Percentiles rank a stretch among this genome's conserved stretches.
These are phyloP conservation scores for Pocillopora verrucosa DNA, from an alignment of 64 coral and sea anemone genomes.

Conservation along the genomic window DNA sequence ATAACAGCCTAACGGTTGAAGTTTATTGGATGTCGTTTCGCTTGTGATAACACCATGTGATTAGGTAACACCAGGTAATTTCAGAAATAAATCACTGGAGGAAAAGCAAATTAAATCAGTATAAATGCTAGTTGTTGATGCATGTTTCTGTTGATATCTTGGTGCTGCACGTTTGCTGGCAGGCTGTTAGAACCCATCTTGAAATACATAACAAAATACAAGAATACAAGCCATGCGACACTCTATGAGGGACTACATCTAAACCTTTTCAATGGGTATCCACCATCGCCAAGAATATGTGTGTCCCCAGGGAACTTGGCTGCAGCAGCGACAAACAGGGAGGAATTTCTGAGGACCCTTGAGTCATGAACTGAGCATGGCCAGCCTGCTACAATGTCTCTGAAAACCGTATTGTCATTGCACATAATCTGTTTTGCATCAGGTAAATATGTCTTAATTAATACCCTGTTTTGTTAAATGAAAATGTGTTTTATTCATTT, in stretches of 20 bases:
- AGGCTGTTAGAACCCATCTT: too few relatives aligned
- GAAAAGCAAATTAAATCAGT: too few relatives aligned
- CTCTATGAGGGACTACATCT: neutral
- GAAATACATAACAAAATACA: neutral
- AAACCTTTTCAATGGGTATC: constrained; percentile 13
- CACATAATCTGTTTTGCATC: neutral
- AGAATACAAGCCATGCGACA: neutral
- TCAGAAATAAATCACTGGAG: too few relatives aligned
- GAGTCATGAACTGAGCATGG: constrained; percentile 54
- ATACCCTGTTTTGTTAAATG: neutral
- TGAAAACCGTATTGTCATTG: constrained; percentile 60
- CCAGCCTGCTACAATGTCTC: constrained; percentile 46
- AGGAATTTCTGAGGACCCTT: constrained; percentile 34
- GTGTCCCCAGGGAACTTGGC: constrained; percentile 11
- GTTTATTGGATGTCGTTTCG: too few relatives aligned
- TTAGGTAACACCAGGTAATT: too few relatives aligned
- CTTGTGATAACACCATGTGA: too few relatives aligned
- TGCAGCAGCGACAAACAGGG: neutral
- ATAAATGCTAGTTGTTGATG: too few relatives aligned
- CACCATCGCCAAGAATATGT: constrained; percentile 27
- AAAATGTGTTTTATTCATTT: too few relatives aligned
- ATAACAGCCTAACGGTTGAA: too few relatives aligned
- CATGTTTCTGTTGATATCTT: too few relatives aligned
- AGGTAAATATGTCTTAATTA: neutral
- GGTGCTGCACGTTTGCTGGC: too few relatives aligned